A percentile compares a stretch with the other conserved stretches of the same genome.
These are phyloP conservation scores for Coptodon rendalli DNA, from an alignment of 2,113 vertebrate genomes.

Conservation along the genomic window DNA sequence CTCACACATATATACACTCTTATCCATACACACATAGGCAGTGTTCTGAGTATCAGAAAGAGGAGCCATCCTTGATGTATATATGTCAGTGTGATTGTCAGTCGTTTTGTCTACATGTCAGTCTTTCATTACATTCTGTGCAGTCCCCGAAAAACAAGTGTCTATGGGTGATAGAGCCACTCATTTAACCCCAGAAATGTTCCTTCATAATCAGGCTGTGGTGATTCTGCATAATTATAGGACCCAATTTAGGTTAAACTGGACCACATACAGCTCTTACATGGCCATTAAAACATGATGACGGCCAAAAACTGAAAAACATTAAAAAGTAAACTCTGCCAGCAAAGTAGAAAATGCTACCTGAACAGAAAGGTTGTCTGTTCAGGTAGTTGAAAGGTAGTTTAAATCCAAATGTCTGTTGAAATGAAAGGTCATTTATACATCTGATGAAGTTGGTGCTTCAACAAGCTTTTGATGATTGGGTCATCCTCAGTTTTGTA, in stretches of 20 bases:
- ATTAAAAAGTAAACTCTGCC: not conserved
- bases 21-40: not conserved
- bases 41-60: constrained; percentile 24
- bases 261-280: not conserved
- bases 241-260: not conserved
- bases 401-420: not conserved
- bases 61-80: constrained; percentile 42
- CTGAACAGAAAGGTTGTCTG: not conserved
- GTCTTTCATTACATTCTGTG: constrained; percentile 2
- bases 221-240: not conserved
- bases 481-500: not conserved
- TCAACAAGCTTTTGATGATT: not conserved
- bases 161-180: not conserved
- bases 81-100: not conserved
- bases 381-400: not conserved
- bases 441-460: not conserved
- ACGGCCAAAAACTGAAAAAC: not conserved
- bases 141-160: not conserved
- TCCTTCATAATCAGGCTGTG: not conserved
- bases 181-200: not conserved
- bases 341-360: not conserved
- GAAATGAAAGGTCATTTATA: not conserved
- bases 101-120: constrained; percentile 1
- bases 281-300: not conserved
- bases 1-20: not conserved